Conservation (phyloP, 2,113 vertebrate genomes). For the Toxotes jaculatrix region DNA sequence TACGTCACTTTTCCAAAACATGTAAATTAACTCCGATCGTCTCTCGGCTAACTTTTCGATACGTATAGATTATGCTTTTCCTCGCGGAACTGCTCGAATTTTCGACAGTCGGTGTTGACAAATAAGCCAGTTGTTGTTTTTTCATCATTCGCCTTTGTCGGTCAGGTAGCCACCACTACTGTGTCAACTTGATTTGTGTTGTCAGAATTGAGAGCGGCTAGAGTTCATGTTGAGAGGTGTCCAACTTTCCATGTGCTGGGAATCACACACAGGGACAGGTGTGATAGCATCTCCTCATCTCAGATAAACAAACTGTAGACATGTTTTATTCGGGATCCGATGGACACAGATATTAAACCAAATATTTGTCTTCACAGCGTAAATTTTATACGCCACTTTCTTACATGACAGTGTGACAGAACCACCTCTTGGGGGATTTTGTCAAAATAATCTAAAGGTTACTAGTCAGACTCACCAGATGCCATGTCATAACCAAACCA, state of each 20-base stretch:
- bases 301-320: constrained; percentile 11
- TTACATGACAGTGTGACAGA: not conserved
- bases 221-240: constrained; percentile 57
- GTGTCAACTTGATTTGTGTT: constrained; percentile 57
- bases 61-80: constrained; percentile 28
- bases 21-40: constrained; percentile 70
- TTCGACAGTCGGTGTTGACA: constrained; percentile 48
- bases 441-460: not conserved
- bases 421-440: not conserved
- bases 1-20: constrained; percentile 77
- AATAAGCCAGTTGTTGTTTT: constrained; percentile 13
- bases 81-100: constrained; percentile 31
- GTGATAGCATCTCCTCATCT: constrained; percentile 57
- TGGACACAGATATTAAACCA: not conserved
- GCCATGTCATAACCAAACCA: not conserved
- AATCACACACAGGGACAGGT: constrained; percentile 61
- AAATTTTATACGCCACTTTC: not conserved
- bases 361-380: not conserved
- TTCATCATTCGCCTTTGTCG: not conserved
- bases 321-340: not conserved
- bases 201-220: constrained; percentile 43
- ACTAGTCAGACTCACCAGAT: not conserved
- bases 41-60: constrained; percentile 66
- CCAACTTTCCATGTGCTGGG: constrained; percentile 72
- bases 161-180: constrained; percentile 5